These are phyloP conservation scores for Orthosia gracilis DNA, from an alignment of 2,888 invertebrate species.

Conservation along the genomic window DNA sequence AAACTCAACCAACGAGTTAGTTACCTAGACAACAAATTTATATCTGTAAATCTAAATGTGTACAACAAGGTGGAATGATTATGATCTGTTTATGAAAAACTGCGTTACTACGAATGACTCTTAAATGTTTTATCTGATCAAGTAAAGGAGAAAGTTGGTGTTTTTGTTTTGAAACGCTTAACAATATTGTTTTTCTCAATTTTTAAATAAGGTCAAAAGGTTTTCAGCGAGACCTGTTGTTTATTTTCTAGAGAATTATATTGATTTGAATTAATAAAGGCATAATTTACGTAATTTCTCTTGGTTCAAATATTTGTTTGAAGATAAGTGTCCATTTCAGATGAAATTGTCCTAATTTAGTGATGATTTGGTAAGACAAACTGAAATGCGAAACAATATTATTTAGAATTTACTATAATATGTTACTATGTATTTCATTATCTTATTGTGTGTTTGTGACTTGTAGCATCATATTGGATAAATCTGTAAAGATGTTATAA, in stretches of 20 bases:
- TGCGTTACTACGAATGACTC: constrained; percentile 18
- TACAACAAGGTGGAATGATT: constrained; percentile 33
- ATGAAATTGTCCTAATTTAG: background rate
- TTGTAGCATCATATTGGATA: too few relatives aligned
- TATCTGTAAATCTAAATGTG: constrained; percentile 51
- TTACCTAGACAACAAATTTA: constrained; percentile 14
- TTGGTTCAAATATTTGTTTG: constrained; percentile 1
- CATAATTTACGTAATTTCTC: background rate
- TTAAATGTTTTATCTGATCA: constrained; percentile 43
- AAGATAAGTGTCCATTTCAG: background rate
- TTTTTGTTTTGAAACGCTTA: constrained; percentile 36
- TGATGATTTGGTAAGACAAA: background rate
- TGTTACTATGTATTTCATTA: too few relatives aligned
- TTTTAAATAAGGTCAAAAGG: background rate
- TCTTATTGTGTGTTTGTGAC: too few relatives aligned
- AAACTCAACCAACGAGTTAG: background rate
- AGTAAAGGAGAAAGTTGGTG: constrained; percentile 54
- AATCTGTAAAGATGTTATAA: too few relatives aligned
- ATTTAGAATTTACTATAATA: background rate
- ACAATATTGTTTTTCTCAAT: background rate
- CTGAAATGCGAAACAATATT: background rate
- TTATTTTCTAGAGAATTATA: background rate
- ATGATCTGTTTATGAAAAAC: constrained; percentile 40
- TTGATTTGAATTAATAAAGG: background rate
- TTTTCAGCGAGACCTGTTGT: background rate